A percentile compares a stretch with the other conserved stretches of the same genome.
Evolutionary conservation across 2,797 vertebrate species (phyloP).

Genomic region (Scyliorhinus canicula): DNA sequence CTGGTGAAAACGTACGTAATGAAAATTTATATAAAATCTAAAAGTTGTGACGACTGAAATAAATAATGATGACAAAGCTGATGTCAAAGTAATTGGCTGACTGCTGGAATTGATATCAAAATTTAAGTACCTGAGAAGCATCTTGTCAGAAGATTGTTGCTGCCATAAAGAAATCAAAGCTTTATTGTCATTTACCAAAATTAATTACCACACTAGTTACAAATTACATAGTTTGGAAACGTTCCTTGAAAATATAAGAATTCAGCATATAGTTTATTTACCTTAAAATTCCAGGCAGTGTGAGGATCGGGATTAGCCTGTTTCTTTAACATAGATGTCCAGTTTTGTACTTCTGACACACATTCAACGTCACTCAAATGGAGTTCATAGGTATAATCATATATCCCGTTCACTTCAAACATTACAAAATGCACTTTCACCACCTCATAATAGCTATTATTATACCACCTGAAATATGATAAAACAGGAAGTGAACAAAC

Average conservation of each 20-base stretch:
- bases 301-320: slow-evolving; percentile 36
- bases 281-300: slow-evolving; percentile 42
- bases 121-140: too few relatives aligned
- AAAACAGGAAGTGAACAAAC: neutral
- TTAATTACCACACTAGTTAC: neutral
- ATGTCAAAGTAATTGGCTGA: too few relatives aligned
- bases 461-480: slow-evolving; percentile 40
- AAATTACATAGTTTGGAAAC: neutral
- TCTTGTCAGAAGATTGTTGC: too few relatives aligned
- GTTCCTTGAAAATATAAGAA: neutral
- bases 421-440: slow-evolving; percentile 42
- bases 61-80: too few relatives aligned
- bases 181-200: neutral
- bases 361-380: slow-evolving; percentile 20
- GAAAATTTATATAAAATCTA: too few relatives aligned
- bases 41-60: too few relatives aligned
- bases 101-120: too few relatives aligned
- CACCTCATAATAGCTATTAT: slow-evolving; percentile 35
- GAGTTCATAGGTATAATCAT: slow-evolving; percentile 43
- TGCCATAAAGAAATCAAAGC: neutral
- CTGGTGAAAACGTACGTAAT: too few relatives aligned
- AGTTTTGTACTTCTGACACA: slow-evolving; percentile 44
- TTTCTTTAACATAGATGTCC: slow-evolving; percentile 39
- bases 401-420: slow-evolving; percentile 42
- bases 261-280: slow-evolving; percentile 13